Evolutionary conservation across 2,113 vertebrate genomes (phyloP).

Genomic region (Zootoca vivipara): DNA sequence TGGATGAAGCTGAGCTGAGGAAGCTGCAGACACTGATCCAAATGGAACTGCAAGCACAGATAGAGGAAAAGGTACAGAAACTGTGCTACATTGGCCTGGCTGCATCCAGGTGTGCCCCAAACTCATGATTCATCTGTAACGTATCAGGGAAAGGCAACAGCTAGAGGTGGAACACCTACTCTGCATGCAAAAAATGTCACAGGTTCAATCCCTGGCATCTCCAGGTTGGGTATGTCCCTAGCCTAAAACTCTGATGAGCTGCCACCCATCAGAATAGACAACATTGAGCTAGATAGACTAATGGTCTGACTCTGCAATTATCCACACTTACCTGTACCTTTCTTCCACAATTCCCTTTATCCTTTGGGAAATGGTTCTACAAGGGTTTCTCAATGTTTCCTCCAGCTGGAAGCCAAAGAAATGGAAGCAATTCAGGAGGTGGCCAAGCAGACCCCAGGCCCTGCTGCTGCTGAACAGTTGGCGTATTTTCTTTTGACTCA

Average conservation of each 20-base stretch:
- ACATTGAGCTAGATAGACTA: no score
- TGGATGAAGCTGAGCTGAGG: slow-evolving; percentile 32
- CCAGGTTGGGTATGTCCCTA: no score
- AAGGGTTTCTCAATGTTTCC: neutral
- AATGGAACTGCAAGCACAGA: slow-evolving; percentile 33
- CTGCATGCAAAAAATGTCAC: no score
- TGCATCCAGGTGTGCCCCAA: neutral
- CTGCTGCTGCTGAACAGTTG: neutral
- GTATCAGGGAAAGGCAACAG: no score
- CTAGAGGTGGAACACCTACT: no score
- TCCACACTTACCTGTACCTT: no score
- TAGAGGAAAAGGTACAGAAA: slow-evolving; percentile 56
- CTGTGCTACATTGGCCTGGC: neutral
- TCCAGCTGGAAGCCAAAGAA: slow-evolving; percentile 51
- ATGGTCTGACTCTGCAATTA: no score
- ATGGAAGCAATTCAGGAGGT: slow-evolving; percentile 23
- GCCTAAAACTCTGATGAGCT: no score
- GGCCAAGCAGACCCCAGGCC: fast-evolving
- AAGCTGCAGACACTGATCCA: slow-evolving; percentile 39
- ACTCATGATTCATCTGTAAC: neutral
- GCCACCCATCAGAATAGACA: no score
- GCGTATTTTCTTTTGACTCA: slow-evolving; percentile 39
- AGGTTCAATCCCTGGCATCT: no score
- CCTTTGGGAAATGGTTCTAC: neutral
- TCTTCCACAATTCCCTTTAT: neutral